Percentiles rank a stretch among this genome's conserved stretches.
Evolutionary conservation across 2,888 invertebrate species (phyloP).

Genomic region (Iphiclides podalirius): DNA sequence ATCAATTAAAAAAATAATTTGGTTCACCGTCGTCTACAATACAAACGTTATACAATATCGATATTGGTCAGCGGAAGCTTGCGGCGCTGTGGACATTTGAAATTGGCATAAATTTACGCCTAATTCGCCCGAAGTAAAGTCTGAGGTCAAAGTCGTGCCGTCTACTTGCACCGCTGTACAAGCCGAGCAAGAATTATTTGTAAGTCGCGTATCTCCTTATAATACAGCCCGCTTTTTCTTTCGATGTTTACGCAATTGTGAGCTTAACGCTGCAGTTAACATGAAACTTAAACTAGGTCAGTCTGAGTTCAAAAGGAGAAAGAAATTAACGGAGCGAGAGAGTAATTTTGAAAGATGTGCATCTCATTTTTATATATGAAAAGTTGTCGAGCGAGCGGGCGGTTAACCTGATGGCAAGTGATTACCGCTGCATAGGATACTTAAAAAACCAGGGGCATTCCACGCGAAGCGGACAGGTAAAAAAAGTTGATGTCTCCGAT

Average conservation of each 20-base stretch:
- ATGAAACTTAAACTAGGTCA: slow-evolving; percentile 17
- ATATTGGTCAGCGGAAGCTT: neutral
- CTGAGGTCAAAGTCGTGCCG: slow-evolving; percentile 9
- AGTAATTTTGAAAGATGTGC: slow-evolving; percentile 19
- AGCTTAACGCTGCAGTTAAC: slow-evolving; percentile 7
- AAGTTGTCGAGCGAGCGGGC: no score
- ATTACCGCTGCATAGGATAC: no score
- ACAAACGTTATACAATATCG: no score
- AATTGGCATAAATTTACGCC: no score
- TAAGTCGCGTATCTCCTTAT: slow-evolving; percentile 15
- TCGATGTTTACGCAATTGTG: slow-evolving; percentile 18
- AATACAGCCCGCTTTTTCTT: slow-evolving; percentile 15
- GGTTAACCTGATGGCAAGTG: no score
- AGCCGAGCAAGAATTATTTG: slow-evolving; percentile 10
- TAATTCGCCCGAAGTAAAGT: neutral
- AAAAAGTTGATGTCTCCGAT: no score
- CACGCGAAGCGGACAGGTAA: no score
- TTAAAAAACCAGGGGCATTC: no score
- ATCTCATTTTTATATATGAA: no score
- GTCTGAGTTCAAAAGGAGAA: slow-evolving; percentile 16
- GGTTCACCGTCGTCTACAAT: no score
- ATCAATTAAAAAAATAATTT: no score
- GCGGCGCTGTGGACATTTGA: neutral
- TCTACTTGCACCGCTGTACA: slow-evolving; percentile 8
- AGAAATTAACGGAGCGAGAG: slow-evolving; percentile 10